Conservation (phyloP, 2,797 vertebrate species). For the Pempheris klunzingeri region DNA sequence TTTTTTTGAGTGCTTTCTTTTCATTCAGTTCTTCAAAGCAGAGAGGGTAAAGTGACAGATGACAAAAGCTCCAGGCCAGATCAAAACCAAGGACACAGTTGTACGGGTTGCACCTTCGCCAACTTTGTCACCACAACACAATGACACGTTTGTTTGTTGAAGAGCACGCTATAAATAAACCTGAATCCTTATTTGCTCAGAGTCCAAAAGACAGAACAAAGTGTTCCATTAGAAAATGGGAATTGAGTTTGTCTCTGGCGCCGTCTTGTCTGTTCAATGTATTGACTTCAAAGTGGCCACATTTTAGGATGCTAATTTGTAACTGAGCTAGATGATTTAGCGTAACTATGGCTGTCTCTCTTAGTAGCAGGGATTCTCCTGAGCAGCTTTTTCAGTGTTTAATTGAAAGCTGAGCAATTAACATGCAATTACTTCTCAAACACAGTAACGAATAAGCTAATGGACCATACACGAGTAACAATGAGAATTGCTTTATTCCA, state of each 20-base stretch:
- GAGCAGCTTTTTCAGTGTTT: conserved; percentile 24
- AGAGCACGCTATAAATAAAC: conserved; percentile 9
- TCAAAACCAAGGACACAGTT: conserved; percentile 33
- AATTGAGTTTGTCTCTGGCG: background rate
- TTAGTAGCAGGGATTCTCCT: conserved; percentile 47
- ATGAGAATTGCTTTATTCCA: background rate
- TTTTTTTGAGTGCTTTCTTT: conserved; percentile 14
- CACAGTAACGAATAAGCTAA: conserved; percentile 14
- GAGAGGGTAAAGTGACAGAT: conserved; percentile 3
- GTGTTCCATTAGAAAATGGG: background rate
- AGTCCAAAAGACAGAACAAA: conserved; percentile 1
- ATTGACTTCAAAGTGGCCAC: conserved; percentile 14
- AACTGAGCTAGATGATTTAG: conserved; percentile 35
- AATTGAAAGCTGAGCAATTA: conserved; percentile 43
- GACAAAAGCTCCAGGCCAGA: conserved; percentile 33
- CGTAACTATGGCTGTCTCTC: conserved; percentile 19
- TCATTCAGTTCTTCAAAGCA: conserved; percentile 25
- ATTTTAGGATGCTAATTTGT: conserved; percentile 35
- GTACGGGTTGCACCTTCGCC: background rate
- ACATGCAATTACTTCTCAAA: conserved; percentile 24
- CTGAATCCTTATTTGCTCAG: conserved; percentile 7
- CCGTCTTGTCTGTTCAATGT: background rate
- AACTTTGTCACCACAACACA: conserved; percentile 6
- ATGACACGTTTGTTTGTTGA: background rate
- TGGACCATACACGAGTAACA: background rate